Evolutionary conservation across 2,888 invertebrate genomes (phyloP), one percentile per base, ranked within the genome.

Genomic region (Ophion obscuratus): DNA sequence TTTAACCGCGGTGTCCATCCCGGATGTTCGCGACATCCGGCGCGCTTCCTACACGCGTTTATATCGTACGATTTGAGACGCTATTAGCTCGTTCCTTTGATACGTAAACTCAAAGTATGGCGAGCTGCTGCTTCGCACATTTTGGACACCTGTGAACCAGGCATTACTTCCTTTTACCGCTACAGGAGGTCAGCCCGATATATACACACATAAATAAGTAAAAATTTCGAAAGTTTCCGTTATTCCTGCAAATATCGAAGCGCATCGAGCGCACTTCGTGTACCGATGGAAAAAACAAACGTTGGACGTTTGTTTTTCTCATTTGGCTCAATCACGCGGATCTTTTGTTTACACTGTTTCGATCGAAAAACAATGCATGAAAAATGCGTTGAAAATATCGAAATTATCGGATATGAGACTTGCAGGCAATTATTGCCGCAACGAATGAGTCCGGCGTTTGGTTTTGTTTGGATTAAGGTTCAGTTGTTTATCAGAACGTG

Each of bases 121-220:
- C 36, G 14, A 31, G 64, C 53, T 66, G n/a, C 59, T 47, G 75
- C 53, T 57, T 70, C 81, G 68, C 78, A 81, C 14, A 70, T 70
- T 44, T 66, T 68, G 77, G 86, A 86, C 86, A 86, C 86, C 86
- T 86, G 86, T 86, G 86, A 86, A 86, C 77, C 85, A 83, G 81
- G 68, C 77, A 64, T 70, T 83, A 76, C 76, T 85, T 74, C 40
- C 47, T 77, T 68, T 68, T 31, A 14, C 31, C 2, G 20, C 70
- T 68, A 66, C 53, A 64, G 76, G 36, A 86, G 86, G 86, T 86
- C 80, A 66, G 86, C 67, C 44, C 17, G 47, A 66, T 68, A 64
- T 14, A 67, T 36, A 53, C 14, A 11, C 11, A 10, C 20, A 40
- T 36, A 44, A n/a, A 74, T 74, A 40, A 31, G 4, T 64, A 14